Conservation (phyloP, 37 sponge, comb jelly and placozoan species). For the Aplysina aerophoba region DNA sequence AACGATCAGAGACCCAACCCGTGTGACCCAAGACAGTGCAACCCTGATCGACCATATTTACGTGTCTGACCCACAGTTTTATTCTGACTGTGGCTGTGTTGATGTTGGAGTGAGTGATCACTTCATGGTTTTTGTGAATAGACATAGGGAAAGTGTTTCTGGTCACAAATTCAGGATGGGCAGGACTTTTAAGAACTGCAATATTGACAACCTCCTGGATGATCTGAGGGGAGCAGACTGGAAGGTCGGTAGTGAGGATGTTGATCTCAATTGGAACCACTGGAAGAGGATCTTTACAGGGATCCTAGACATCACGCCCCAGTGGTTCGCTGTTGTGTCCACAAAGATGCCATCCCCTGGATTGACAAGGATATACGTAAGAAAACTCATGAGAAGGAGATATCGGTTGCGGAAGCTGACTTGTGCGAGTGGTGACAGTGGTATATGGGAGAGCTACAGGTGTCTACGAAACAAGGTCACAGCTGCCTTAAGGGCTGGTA, state of each 20-base stretch:
- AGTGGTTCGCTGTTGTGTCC: background rate
- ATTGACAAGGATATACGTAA: background rate
- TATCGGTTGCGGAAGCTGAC: background rate
- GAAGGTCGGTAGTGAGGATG: background rate
- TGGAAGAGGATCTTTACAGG: background rate
- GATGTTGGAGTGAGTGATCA: too few relatives aligned
- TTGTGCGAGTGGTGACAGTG: background rate
- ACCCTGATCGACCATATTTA: too few relatives aligned
- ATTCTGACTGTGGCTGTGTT: too few relatives aligned
- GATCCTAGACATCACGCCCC: background rate
- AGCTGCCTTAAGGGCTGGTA: background rate
- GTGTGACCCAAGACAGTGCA: too few relatives aligned
- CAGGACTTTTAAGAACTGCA: background rate
- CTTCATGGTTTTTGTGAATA: too few relatives aligned
- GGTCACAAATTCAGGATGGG: constrained; percentile 10
- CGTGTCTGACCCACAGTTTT: too few relatives aligned
- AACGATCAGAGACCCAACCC: too few relatives aligned
- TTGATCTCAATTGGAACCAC: background rate
- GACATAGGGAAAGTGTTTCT: too few relatives aligned
- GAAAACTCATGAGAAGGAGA: background rate
- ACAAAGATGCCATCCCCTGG: background rate
- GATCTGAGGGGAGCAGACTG: background rate
- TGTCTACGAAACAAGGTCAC: constrained; percentile 10
- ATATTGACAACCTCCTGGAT: background rate
- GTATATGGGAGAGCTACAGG: background rate